Conservation (phyloP, 53 echinoderm and acorn worm genomes). For the Holothuria leucospilota region DNA sequence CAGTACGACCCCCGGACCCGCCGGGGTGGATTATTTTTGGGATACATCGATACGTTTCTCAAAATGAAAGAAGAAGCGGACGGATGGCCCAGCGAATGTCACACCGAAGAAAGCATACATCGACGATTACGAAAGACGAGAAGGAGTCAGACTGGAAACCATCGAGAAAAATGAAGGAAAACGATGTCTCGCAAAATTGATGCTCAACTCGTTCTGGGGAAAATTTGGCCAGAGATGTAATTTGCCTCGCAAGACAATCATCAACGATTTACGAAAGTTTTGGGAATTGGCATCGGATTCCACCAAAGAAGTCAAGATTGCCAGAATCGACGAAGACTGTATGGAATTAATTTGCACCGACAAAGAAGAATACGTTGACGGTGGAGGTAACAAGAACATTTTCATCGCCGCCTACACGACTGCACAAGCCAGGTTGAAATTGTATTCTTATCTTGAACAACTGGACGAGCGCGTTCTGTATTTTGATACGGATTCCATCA, state of each 20-base stretch:
- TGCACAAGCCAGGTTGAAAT: conserved; percentile 36
- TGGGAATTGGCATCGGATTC: background rate
- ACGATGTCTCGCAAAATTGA: conserved; percentile 58
- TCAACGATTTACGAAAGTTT: background rate
- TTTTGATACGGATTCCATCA: too few relatives aligned
- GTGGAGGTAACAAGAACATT: background rate
- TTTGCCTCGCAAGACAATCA: background rate
- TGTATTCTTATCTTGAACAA: conserved; percentile 42
- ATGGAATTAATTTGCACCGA: background rate
- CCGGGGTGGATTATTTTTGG: conserved; percentile 63
- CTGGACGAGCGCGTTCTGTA: conserved; percentile 48
- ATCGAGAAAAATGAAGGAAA: conserved; percentile 57
- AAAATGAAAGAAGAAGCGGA: conserved; percentile 74
- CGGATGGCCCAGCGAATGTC: conserved; percentile 67
- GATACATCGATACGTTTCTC: conserved; percentile 69
- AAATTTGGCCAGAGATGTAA: conserved; percentile 61
- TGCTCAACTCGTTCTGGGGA: conserved; percentile 65
- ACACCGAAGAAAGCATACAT: conserved; percentile 48
- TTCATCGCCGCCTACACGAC: conserved; percentile 47
- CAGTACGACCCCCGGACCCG: conserved; percentile 54
- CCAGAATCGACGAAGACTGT: background rate
- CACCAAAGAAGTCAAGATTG: background rate
- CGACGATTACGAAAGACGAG: conserved; percentile 45
- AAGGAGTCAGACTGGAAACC: conserved; percentile 55
- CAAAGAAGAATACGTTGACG: conserved; percentile 19